Conservation (phyloP, 2,888 invertebrate genomes). For the Yponomeuta sedellus region DNA sequence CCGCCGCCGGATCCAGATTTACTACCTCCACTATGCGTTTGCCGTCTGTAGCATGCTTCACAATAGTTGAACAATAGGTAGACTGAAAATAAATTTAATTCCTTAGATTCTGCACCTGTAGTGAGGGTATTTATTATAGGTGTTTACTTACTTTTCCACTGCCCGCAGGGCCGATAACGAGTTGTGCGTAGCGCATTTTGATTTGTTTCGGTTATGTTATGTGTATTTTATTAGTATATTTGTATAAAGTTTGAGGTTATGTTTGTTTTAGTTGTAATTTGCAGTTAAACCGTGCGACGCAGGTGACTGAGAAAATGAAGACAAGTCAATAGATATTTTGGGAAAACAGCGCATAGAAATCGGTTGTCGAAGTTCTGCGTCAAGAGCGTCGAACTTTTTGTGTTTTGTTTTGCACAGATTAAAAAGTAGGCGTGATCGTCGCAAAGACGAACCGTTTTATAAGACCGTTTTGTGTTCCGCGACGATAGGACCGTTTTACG, state of each 20-base stretch:
- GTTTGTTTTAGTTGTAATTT: neutral
- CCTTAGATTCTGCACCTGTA: neutral
- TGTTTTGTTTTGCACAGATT: no score
- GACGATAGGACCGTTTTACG: no score
- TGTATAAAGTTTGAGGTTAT: slow-evolving; percentile 7
- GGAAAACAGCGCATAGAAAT: neutral
- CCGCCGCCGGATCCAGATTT: slow-evolving; percentile 98
- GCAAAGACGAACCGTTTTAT: no score
- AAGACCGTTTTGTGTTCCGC: no score
- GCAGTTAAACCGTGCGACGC: neutral
- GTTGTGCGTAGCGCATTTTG: slow-evolving; percentile 93
- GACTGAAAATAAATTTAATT: slow-evolving; percentile 77
- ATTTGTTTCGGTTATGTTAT: slow-evolving; percentile 6
- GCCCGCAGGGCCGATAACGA: slow-evolving; percentile 98
- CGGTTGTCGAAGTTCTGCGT: no score
- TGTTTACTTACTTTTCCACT: slow-evolving; percentile 89
- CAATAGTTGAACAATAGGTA: slow-evolving; percentile 93
- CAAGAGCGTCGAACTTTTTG: no score
- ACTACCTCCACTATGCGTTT: slow-evolving; percentile 89
- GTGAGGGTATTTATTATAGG: no score
- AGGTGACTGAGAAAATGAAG: neutral
- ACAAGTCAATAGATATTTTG: neutral
- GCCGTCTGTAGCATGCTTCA: slow-evolving; percentile 87
- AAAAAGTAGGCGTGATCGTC: no score
- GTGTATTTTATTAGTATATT: neutral